Evolutionary conservation across 2,888 invertebrate genomes (phyloP).

Genomic region (Campoletis raptor): DNA sequence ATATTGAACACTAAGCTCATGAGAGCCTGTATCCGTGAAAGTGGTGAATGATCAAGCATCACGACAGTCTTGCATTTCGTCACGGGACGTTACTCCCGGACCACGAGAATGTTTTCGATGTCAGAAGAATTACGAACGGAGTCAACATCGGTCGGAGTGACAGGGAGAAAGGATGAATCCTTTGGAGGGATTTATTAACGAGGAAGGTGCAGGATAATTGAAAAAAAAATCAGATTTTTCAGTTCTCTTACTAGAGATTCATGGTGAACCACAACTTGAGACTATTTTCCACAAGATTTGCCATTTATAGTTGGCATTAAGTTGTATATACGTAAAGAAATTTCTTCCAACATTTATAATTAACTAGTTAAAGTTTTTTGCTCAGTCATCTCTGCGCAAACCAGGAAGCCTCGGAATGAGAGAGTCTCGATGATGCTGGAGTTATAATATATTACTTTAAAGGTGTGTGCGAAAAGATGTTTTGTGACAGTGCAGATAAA

Average conservation of each 20-base stretch:
- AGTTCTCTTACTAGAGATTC: slow-evolving; percentile 4
- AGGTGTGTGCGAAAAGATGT: slow-evolving; percentile 14
- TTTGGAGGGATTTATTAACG: slow-evolving; percentile 53
- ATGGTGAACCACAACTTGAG: slow-evolving; percentile 54
- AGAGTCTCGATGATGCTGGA: slow-evolving; percentile 25
- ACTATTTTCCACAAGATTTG: slow-evolving; percentile 30
- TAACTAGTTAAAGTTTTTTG: slow-evolving; percentile 35
- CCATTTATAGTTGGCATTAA: slow-evolving; percentile 17
- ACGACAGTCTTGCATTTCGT: slow-evolving; percentile 44
- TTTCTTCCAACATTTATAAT: slow-evolving; percentile 28
- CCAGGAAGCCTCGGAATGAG: slow-evolving; percentile 48
- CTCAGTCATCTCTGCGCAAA: slow-evolving; percentile 50
- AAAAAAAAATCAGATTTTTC: slow-evolving; percentile 4
- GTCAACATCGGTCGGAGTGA: neutral
- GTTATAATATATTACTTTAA: slow-evolving; percentile 18
- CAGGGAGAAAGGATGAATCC: slow-evolving; percentile 44
- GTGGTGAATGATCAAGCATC: slow-evolving; percentile 4
- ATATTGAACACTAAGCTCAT: neutral
- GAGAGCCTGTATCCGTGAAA: neutral
- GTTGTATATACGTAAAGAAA: neutral
- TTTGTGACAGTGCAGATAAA: slow-evolving; percentile 5
- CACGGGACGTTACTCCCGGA: slow-evolving; percentile 55
- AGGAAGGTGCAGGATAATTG: slow-evolving; percentile 31
- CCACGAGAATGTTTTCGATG: slow-evolving; percentile 37
- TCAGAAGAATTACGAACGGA: slow-evolving; percentile 3